Evolutionary conservation across 2,797 vertebrate genomes (phyloP), one percentile per base, ranked within the genome.

Genomic region (Coregonus ussuriensis): DNA sequence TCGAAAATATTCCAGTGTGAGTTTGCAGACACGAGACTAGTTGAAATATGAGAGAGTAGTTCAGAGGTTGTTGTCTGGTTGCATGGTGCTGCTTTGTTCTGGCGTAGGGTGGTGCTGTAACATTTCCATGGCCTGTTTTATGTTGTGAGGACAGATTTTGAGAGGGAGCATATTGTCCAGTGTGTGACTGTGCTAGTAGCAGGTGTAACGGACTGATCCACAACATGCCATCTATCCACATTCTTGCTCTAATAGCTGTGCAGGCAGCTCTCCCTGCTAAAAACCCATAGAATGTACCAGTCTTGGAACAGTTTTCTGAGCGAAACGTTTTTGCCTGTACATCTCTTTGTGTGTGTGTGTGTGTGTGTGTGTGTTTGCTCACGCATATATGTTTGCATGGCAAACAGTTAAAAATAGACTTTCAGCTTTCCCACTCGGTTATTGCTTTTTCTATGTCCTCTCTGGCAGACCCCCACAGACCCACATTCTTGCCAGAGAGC

Each of bases 401-500:
- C 79, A 81, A 84, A 85, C 72, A 74, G 80, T 82, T 87, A 88
- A 87, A 88, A 88, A 89, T 90, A 88, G 85, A 82, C 78, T 33
- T 67, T 83, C 82, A 71, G 83, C 79, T 84, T 79, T 85, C 78
- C 85, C 67, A 53, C 81, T 84, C 78, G 31, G 82, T 82, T 83
- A 82, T 86, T 87, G 86, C 83, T 83, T 84, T 85, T 85, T 86
- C 82, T 74, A 70, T 54, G 80, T 77, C 80, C 83, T 63, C 59
- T 63, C n/a, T 90, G 89, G 82, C 87, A 87, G 84, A 85, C 86
- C 82, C 86, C 77, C 73, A 83, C 83, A 86, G 83, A 84, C 82
- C 80, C 72, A 70, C 88, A 86, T 89, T 90, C 88, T 81, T 89
- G 88, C 88, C 86, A 88, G 74, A 78, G 83, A 88, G 83, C 83